Percentiles rank a stretch among this genome's conserved stretches.
Evolutionary conservation across 2,797 vertebrate species (phyloP).

Genomic region (Pipistrellus pipistrellus): DNA sequence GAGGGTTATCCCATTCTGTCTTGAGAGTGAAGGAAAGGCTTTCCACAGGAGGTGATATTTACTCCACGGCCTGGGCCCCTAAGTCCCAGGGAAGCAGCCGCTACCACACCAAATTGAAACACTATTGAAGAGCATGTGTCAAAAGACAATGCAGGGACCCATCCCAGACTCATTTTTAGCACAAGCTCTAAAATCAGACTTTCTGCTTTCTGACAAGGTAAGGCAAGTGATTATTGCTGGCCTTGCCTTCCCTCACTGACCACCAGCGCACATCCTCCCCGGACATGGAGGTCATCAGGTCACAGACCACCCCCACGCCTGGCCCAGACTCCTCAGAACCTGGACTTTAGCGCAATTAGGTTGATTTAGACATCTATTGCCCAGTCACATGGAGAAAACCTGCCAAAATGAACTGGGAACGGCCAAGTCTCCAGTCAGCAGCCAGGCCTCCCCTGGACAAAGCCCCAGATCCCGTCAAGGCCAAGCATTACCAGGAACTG

Average conservation of each 20-base stretch:
- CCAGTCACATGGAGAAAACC: conserved; percentile 22
- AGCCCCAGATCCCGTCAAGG: not conserved
- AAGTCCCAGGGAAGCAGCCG: not conserved
- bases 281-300: not conserved
- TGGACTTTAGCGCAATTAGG: not conserved
- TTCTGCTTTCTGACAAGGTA: conserved; percentile 4
- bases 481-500: conserved; percentile 5
- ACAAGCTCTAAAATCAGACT: conserved; percentile 19
- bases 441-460: not conserved
- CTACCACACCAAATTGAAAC: not conserved
- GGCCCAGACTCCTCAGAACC: not conserved
- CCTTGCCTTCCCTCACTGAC: not conserved
- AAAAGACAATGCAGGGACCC: not conserved
- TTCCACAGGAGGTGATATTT: not conserved
- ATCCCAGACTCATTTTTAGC: not conserved
- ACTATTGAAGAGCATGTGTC: not conserved
- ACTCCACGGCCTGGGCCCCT: not conserved
- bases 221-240: not conserved
- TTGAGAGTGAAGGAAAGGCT: not conserved
- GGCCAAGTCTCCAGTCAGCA: not conserved
- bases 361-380: not conserved
- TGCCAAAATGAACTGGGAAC: not conserved
- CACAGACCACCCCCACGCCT: not conserved
- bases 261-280: not conserved
- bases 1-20: not conserved